Evolutionary conservation across 2,113 vertebrate genomes (phyloP).

Genomic region (Psettodes erumei): DNA sequence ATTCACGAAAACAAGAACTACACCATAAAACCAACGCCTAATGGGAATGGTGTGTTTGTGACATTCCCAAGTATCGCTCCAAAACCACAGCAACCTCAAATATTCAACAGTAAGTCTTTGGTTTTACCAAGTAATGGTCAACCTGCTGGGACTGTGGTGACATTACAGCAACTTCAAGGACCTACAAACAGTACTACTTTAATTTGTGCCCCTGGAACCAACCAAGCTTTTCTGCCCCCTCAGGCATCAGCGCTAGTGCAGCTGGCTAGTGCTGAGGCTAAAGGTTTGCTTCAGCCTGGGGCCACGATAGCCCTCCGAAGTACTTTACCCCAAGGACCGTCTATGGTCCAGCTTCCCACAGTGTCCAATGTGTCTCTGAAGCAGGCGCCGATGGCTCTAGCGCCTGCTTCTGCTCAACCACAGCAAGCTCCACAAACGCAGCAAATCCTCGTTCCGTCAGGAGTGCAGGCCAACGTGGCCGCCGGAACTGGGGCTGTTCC

Average conservation of each 20-base stretch:
- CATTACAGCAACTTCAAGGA: conserved; percentile 68
- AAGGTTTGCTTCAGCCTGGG: conserved; percentile 81
- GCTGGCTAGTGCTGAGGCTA: conserved; percentile 84
- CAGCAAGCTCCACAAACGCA: conserved; percentile 70
- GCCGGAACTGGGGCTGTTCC: conserved; percentile 76
- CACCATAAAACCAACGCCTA: conserved; percentile 69
- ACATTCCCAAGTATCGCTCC: conserved; percentile 75
- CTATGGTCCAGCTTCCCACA: conserved; percentile 62
- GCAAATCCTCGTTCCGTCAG: conserved; percentile 82
- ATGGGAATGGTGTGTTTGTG: conserved; percentile 69
- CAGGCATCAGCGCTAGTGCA: conserved; percentile 84
- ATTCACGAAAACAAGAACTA: conserved; percentile 85
- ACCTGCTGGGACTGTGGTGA: conserved; percentile 58
- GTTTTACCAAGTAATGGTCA: conserved; percentile 70
- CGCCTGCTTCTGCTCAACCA: conserved; percentile 36
- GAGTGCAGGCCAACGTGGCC: conserved; percentile 79
- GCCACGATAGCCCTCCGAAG: conserved; percentile 77
- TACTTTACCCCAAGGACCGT: conserved; percentile 65
- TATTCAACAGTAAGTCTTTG: conserved; percentile 65
- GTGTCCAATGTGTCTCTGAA: conserved; percentile 67
- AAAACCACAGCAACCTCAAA: conserved; percentile 73
- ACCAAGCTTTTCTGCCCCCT: conserved; percentile 78
- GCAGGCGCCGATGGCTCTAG: conserved; percentile 57
- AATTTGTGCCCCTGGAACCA: conserved; percentile 72
- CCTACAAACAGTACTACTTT: conserved; percentile 71